These are phyloP conservation scores for Xylocopa sonorina DNA, from an alignment of 1,140 invertebrate genomes.

Conservation along the genomic window DNA sequence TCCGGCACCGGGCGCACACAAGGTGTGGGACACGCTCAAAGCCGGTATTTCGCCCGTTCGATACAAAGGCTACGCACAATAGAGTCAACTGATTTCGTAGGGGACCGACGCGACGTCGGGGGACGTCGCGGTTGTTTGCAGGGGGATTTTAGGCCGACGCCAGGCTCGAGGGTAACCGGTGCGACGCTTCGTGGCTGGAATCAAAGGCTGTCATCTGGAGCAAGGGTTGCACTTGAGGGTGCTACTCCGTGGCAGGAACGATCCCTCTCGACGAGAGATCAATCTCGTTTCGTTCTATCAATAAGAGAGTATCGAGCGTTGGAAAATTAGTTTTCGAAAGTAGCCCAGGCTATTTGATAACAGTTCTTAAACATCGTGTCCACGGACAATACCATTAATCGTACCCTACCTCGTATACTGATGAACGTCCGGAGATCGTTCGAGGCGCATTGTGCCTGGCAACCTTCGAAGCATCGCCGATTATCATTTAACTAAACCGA, in stretches of 20 bases:
- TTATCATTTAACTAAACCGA: slow-evolving; percentile 65
- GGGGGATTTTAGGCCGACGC: slow-evolving; percentile 45
- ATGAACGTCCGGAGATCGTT: slow-evolving; percentile 22
- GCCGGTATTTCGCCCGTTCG: slow-evolving; percentile 48
- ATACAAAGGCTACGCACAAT: slow-evolving; percentile 68
- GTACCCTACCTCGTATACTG: neutral
- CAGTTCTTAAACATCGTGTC: neutral
- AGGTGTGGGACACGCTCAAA: slow-evolving; percentile 62
- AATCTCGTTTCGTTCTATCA: too few species aligned
- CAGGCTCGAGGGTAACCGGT: slow-evolving; percentile 43
- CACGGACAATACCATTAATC: slow-evolving; percentile 42
- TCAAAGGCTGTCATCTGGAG: slow-evolving; percentile 67
- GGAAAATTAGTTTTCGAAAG: neutral
- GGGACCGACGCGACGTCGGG: slow-evolving; percentile 35
- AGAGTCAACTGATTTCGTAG: slow-evolving; percentile 55
- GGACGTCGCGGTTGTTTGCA: slow-evolving; percentile 41
- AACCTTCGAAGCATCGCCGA: slow-evolving; percentile 51
- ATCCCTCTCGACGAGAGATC: too few species aligned
- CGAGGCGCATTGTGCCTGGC: slow-evolving; percentile 37
- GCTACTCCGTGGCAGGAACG: neutral
- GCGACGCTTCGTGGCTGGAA: slow-evolving; percentile 46
- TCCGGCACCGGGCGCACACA: slow-evolving; percentile 45
- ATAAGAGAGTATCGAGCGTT: too few species aligned
- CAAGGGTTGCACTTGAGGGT: slow-evolving; percentile 55
- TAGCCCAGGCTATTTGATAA: neutral